Conservation (phyloP, 2,113 vertebrate species). For the Odocoileus virginianus region DNA sequence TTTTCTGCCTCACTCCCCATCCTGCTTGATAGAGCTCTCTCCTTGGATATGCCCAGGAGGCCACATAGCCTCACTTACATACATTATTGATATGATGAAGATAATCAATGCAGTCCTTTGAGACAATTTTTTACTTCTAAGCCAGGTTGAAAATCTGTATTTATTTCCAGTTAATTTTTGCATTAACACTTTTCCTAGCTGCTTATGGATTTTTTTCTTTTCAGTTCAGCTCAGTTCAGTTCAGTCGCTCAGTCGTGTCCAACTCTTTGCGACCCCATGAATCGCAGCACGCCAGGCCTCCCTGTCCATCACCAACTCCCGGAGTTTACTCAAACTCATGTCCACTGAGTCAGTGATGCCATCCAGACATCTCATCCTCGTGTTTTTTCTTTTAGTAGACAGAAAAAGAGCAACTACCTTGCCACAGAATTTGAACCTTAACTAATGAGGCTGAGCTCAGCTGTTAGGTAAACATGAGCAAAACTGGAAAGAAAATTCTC, state of each 20-base stretch:
- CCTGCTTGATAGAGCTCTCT: neutral
- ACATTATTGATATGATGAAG: neutral
- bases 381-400: neutral
- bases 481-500: neutral
- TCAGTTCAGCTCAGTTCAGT: neutral
- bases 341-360: neutral
- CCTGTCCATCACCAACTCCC: neutral
- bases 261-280: neutral
- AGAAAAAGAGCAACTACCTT: neutral
- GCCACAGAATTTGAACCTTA: neutral
- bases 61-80: neutral
- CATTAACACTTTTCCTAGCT: neutral
- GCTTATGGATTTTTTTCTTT: neutral
- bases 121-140: neutral
- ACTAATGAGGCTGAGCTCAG: neutral
- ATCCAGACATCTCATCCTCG: neutral
- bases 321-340: neutral
- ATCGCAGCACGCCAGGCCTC: neutral
- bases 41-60: neutral
- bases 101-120: neutral
- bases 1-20: neutral
- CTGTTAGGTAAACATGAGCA: neutral
- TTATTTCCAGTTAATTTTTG: neutral
- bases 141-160: neutral
- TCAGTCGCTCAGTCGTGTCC: neutral